phyloP scores from a whole-genome alignment of 2,888 invertebrate species.

The Philereme vetulata region DNA sequence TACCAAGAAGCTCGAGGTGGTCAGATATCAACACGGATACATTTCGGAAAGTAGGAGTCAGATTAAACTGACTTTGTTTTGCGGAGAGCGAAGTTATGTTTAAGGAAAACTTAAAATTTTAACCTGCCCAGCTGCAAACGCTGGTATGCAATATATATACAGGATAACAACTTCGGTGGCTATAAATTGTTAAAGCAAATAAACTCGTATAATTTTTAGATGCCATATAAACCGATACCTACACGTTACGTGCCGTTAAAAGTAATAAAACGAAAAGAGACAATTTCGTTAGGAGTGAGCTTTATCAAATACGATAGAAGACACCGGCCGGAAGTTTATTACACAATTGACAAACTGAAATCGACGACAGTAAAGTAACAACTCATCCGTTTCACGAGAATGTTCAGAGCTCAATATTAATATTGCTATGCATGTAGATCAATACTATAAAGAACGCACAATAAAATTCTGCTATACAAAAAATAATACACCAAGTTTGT shows the following conservation, averaged over 20 bases:
- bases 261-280: conserved; percentile 55
- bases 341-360: conserved; percentile 63
- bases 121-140: conserved; percentile 2
- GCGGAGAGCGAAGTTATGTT: conserved; percentile 8
- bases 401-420: conserved; percentile 11
- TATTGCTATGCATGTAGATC: conserved; percentile 8
- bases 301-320: conserved; percentile 55
- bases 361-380: conserved; percentile 52
- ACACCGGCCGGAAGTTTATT: conserved; percentile 57
- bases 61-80: no score
- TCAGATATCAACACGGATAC: no score
- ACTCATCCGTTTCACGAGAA: conserved; percentile 37
- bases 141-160: conserved; percentile 11
- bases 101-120: conserved; percentile 10
- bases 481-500: no score
- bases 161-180: conserved; percentile 20
- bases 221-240: conserved; percentile 36
- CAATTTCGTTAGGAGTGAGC: conserved; percentile 52
- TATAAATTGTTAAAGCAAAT: conserved; percentile 34
- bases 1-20: no score
- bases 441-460: background rate
- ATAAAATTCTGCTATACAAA: no score
- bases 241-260: conserved; percentile 44
- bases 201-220: conserved; percentile 40
- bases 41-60: no score